Base-by-base conservation (phyloP, 2,888 invertebrate genomes). In the Branchellion lobata region DNA sequence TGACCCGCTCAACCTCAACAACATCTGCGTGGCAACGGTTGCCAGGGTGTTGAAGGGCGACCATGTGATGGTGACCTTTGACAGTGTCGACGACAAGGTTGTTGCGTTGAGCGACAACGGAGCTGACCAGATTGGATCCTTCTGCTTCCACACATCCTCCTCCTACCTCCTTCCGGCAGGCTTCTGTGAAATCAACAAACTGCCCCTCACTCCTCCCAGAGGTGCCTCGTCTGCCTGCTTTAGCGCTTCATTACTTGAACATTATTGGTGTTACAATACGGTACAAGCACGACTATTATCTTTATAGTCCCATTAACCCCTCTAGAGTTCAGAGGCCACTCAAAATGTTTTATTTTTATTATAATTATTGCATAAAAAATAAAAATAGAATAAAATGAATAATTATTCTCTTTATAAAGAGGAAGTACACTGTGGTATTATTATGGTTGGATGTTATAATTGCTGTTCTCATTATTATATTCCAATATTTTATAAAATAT, bases 101-200 rank as follows among this genome's bases (percentile, higher is more conserved):
- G 2, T 31, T 21, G 5, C 33, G 2, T 24, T 31, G 51, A 29
- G 18, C 29, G 61, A 61, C n/a, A 31, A 61, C 8, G 33, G 24
- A 18, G 21, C 21, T 24, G 34, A 34, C 18, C 61, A 33, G 21
- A 21, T 31, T 0, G 96, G 96, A 87, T 95, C 96, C 94, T 96
- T 98, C 87, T 97, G 97, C 86, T 96, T 97, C 86, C 96, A 98
- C 87, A 92, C 93, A 82, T 92, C 93, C 81, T 97, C 96, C 0
- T 94, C 96, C 0, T 95, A 94, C 86, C 93, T 98, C 86, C 96
- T 97, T 86, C 96, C 97, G 77, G 93, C 94, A 14, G 97, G 98
- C 1, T 98, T 96, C 87, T 96, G 96, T 85, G 90, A 92, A 81
- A 91, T 92, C 27, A 92, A 96, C 86, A 91, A 91, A 77, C 92